These are phyloP conservation scores for Dolichotis patagonum DNA, from an alignment of 2,113 vertebrate genomes.

Conservation along the genomic window DNA sequence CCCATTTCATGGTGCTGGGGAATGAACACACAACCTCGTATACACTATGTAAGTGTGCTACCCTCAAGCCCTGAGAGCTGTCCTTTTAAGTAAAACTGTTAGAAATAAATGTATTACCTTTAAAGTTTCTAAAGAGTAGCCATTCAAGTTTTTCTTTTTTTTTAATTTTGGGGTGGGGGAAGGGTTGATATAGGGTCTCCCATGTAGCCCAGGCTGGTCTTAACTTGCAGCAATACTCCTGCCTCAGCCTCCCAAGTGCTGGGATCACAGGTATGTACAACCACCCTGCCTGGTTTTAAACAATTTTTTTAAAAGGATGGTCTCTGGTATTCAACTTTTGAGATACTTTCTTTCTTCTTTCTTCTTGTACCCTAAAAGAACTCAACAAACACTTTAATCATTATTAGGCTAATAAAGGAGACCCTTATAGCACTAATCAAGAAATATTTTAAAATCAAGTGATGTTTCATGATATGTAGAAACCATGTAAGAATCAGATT, in stretches of 20 bases:
- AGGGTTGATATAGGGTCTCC: not conserved
- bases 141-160: not conserved
- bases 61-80: not conserved
- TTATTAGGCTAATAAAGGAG: not conserved
- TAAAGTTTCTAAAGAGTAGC: conserved; percentile 15
- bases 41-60: not conserved
- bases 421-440: not conserved
- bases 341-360: conserved; percentile 1
- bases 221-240: not conserved
- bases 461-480: not conserved
- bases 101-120: conserved; percentile 24
- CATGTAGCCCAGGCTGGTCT: not conserved
- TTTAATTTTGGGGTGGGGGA: not conserved
- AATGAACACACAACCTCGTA: not conserved
- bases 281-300: not conserved
- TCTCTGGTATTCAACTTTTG: conserved; percentile 12
- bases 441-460: conserved; percentile 26
- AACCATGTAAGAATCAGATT: not conserved
- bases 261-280: not conserved
- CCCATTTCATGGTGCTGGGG: not conserved
- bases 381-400: conserved; percentile 30
- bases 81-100: not conserved
- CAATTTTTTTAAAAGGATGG: not conserved
- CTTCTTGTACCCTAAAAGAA: not conserved
- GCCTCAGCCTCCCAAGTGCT: not conserved